A percentile compares a stretch with the other conserved stretches of the same genome.
Conservation (phyloP, 2,113 vertebrate genomes). For the Scortum barcoo region DNA sequence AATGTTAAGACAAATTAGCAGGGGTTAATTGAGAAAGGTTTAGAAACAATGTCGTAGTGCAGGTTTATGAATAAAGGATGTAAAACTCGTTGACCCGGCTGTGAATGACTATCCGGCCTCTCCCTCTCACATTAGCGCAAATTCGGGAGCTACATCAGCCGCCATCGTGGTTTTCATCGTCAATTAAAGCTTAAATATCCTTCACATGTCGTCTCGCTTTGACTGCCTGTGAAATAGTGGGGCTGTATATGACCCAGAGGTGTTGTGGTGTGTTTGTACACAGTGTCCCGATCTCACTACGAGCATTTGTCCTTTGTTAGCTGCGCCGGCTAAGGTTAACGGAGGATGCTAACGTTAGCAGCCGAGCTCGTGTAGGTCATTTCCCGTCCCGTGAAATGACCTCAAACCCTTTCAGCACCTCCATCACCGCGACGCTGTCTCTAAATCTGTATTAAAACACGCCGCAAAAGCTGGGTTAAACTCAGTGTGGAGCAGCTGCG, state of each 20-base stretch:
- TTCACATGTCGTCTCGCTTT: rapidly evolving
- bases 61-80: background rate
- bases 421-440: too few species aligned
- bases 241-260: rapidly evolving
- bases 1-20: rapidly evolving
- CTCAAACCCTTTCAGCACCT: conserved; percentile 41
- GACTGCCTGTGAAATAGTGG: rapidly evolving
- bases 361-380: conserved; percentile 78
- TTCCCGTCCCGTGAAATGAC: conserved; percentile 58
- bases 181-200: background rate
- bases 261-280: conserved; percentile 22
- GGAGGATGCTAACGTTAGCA: conserved; percentile 64
- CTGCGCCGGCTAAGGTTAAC: conserved; percentile 78
- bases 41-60: rapidly evolving
- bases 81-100: conserved; percentile 38
- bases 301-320: conserved; percentile 82
- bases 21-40: rapidly evolving
- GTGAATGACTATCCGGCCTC: conserved; percentile 12
- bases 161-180: background rate
- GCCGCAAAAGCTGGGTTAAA: rapidly evolving
- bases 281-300: conserved; percentile 14
- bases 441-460: background rate
- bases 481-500: rapidly evolving
- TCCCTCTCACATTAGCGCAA: too few species aligned
- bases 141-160: too few species aligned